A percentile compares a stretch with the other conserved stretches of the same genome.
These are phyloP conservation scores for Physella acuta DNA, from an alignment of 1,140 invertebrate genomes.

Conservation along the genomic window DNA sequence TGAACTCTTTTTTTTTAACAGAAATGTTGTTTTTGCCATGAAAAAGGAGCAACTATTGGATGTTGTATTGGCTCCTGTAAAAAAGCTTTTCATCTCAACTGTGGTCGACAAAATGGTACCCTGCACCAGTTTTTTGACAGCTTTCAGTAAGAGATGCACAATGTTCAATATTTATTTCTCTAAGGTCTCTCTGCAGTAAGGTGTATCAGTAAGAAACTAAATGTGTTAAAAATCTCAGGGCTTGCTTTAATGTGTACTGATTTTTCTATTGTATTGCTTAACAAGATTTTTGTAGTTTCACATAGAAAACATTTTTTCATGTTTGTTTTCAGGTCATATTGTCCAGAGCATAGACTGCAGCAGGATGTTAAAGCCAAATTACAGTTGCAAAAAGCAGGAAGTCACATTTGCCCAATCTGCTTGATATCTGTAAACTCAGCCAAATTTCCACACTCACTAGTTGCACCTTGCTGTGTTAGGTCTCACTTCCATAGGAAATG, in stretches of 20 bases:
- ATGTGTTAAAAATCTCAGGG: background rate
- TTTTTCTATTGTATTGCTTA: background rate
- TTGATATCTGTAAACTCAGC: conserved; percentile 61
- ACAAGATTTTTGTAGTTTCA: background rate
- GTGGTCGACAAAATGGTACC: conserved; percentile 65
- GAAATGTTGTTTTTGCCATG: conserved; percentile 67
- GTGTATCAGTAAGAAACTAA: no score
- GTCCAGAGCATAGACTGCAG: conserved; percentile 64
- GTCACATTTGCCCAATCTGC: conserved; percentile 65
- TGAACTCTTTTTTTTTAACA: conserved; percentile 42
- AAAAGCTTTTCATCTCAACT: conserved; percentile 68
- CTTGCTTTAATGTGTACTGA: background rate
- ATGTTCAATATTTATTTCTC: background rate
- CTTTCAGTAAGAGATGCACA: conserved; percentile 62
- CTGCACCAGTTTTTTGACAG: conserved; percentile 68
- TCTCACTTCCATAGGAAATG: conserved; percentile 68
- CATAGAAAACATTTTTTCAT: background rate
- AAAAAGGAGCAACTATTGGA: conserved; percentile 67
- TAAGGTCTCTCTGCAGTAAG: no score
- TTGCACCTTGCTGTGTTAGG: conserved; percentile 69
- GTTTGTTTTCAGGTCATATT: conserved; percentile 64
- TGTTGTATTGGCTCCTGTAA: conserved; percentile 66
- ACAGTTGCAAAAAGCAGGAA: conserved; percentile 38
- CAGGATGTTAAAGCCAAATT: conserved; percentile 57
- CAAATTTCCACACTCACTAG: conserved; percentile 60